phyloP scores from a whole-genome alignment of 2,797 vertebrate genomes.

The Linurgus olivaceus region DNA sequence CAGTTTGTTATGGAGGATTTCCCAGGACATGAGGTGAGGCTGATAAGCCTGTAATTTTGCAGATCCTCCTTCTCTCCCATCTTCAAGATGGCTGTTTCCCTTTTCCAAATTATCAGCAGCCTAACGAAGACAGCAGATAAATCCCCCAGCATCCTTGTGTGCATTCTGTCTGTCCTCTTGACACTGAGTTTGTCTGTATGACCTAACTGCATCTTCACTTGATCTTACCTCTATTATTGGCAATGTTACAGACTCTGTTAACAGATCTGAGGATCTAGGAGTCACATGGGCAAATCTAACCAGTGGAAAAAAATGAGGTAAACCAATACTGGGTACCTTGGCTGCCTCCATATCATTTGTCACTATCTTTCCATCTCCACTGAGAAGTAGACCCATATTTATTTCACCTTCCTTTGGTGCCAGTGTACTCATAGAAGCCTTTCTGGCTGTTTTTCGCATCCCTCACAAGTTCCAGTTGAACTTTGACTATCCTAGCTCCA shows the following conservation, averaged over 20 bases:
- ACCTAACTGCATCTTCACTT: background rate
- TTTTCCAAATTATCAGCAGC: background rate
- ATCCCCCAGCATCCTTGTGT: rapidly evolving
- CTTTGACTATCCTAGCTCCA: background rate
- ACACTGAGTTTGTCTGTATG: background rate
- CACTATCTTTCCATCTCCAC: background rate
- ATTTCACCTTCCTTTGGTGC: background rate
- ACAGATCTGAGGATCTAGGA: background rate
- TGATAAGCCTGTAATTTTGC: background rate
- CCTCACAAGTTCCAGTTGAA: background rate
- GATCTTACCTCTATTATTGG: background rate
- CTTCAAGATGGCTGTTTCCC: background rate
- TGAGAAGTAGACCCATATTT: background rate
- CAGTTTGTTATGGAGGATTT: background rate
- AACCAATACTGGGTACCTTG: background rate
- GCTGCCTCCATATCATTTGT: background rate
- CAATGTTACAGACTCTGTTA: background rate
- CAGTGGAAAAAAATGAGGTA: background rate
- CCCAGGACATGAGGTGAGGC: background rate
- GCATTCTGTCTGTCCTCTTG: background rate
- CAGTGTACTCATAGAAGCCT: background rate
- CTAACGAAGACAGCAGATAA: background rate
- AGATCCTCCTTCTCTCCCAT: background rate
- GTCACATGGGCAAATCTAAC: background rate
- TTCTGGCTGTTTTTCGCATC: background rate